Conservation (phyloP, 2,797 vertebrate genomes). For the Leptoclinus maculatus region DNA sequence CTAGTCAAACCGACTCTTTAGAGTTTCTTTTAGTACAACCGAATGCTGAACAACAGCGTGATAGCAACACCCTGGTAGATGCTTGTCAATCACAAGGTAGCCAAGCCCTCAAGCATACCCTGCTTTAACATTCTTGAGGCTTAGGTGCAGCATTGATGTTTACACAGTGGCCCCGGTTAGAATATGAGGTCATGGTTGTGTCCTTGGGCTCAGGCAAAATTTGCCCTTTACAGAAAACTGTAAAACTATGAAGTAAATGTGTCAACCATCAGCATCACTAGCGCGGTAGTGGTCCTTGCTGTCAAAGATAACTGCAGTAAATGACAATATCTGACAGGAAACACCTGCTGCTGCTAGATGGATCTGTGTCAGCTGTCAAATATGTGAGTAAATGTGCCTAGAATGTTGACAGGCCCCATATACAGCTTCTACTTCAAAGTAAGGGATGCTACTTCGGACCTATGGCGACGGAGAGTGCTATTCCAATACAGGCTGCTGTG, state of each 20-base stretch:
- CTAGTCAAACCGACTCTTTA: neutral
- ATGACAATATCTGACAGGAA: constrained; percentile 22
- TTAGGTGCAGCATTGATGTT: neutral
- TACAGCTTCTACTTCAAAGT: constrained; percentile 10
- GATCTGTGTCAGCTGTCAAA: constrained; percentile 28
- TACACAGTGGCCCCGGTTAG: neutral
- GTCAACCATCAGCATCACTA: neutral
- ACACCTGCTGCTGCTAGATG: constrained; percentile 5
- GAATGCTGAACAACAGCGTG: no score
- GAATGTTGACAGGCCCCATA: neutral
- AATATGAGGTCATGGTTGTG: neutral
- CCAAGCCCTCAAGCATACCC: no score
- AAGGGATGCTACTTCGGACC: neutral
- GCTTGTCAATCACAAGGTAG: no score
- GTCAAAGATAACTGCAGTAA: constrained; percentile 2
- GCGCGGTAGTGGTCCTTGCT: neutral
- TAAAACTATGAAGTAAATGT: neutral
- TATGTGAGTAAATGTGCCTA: constrained; percentile 4
- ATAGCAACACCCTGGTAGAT: neutral
- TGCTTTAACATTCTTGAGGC: neutral
- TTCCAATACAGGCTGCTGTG: neutral
- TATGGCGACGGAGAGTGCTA: neutral
- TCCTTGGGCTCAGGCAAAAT: neutral
- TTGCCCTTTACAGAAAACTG: neutral
- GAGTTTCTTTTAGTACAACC: no score